Evolutionary conservation across 2,797 vertebrate species (phyloP).

Genomic region (Tinamus major): DNA sequence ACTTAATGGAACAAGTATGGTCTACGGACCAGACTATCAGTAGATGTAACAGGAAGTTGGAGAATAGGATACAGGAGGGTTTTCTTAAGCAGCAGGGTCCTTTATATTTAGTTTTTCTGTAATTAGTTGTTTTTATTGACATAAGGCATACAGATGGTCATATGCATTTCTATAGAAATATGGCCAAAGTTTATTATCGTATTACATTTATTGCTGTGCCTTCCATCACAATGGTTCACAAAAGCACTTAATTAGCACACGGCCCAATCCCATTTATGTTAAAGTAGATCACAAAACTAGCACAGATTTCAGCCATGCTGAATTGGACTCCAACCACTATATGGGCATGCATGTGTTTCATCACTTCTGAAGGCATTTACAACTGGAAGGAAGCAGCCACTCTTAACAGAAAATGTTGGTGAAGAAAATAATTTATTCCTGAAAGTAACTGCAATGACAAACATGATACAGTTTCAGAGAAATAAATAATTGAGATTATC

Average conservation of each 20-base stretch:
- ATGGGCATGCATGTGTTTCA: neutral
- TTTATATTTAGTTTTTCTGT: slow-evolving; percentile 58
- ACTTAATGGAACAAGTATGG: neutral
- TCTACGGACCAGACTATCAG: neutral
- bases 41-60: slow-evolving; percentile 12
- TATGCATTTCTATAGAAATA: neutral
- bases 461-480: neutral
- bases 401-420: neutral
- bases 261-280: neutral
- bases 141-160: slow-evolving; percentile 62
- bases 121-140: slow-evolving; percentile 72
- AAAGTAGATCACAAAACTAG: neutral
- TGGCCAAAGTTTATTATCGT: neutral
- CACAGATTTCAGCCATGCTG: neutral
- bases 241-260: neutral
- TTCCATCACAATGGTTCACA: neutral
- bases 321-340: neutral
- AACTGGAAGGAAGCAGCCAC: neutral
- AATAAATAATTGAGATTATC: neutral
- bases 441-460: neutral
- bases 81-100: slow-evolving; percentile 36
- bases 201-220: neutral
- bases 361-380: neutral
- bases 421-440: neutral
- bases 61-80: slow-evolving; percentile 28